These are phyloP conservation scores for Polylopha cassiicola DNA, from an alignment of 2,888 invertebrate species.

Conservation along the genomic window DNA sequence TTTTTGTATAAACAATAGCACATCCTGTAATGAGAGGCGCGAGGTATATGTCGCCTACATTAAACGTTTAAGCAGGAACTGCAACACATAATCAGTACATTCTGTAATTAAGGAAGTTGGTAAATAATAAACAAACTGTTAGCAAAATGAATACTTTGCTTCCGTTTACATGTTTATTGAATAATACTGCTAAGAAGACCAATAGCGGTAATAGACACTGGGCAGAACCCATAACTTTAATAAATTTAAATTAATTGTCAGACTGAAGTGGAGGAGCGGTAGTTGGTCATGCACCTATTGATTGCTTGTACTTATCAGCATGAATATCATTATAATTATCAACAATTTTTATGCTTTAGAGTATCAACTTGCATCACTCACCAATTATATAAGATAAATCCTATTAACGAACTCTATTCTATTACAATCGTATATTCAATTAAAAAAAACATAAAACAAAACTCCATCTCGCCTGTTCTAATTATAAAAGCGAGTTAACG, in stretches of 20 bases:
- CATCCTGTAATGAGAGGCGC: conserved; percentile 3
- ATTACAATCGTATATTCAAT: neutral
- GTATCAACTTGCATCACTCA: conserved; percentile 4
- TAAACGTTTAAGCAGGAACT: too few relatives aligned
- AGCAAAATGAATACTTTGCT: neutral
- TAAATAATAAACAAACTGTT: conserved; percentile 10
- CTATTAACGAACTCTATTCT: too few relatives aligned
- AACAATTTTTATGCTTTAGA: too few relatives aligned
- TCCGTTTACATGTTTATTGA: neutral
- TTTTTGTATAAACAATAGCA: conserved; percentile 44
- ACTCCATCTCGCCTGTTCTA: conserved; percentile 6
- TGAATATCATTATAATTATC: too few relatives aligned
- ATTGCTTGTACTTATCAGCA: neutral
- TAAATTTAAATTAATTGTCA: conserved; percentile 3
- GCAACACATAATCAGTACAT: too few relatives aligned
- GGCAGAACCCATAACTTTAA: neutral
- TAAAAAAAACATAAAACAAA: conserved; percentile 11
- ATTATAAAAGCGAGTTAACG: conserved; percentile 8
- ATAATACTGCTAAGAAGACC: neutral
- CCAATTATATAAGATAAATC: conserved; percentile 1
- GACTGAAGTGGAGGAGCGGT: neutral
- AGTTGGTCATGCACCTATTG: conserved; percentile 6
- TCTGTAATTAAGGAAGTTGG: neutral
- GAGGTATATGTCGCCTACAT: too few relatives aligned
- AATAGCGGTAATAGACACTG: neutral